Conservation (phyloP, 92 coral and sea anemone species). For the Phenganax stokvisi region DNA sequence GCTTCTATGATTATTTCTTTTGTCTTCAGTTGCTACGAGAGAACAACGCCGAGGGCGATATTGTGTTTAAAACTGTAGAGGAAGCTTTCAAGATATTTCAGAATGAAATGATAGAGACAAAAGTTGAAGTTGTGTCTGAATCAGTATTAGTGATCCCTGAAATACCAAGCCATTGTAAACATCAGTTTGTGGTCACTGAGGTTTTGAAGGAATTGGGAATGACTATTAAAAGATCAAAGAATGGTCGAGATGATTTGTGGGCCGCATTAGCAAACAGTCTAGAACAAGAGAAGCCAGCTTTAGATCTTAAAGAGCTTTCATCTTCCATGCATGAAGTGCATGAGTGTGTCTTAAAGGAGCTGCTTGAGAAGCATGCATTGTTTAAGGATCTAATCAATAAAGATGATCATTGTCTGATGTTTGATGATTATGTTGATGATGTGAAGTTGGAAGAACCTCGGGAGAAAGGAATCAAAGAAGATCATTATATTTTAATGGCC, state of each 20-base stretch:
- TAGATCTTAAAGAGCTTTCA: not conserved
- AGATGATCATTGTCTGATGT: slow-evolving; percentile 35
- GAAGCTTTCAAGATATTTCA: slow-evolving; percentile 20
- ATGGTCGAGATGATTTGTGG: slow-evolving; percentile 24
- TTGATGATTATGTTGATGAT: slow-evolving; percentile 30
- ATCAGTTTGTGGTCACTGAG: slow-evolving; percentile 22
- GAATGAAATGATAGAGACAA: slow-evolving; percentile 5
- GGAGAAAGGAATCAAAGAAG: slow-evolving; percentile 27
- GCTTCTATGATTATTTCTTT: slow-evolving; percentile 32
- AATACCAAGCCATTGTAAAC: slow-evolving; percentile 16
- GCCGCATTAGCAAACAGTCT: slow-evolving; percentile 29
- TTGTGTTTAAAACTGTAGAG: slow-evolving; percentile 23
- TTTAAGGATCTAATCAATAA: slow-evolving; percentile 36
- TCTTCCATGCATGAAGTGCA: not conserved
- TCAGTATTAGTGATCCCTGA: slow-evolving; percentile 1
- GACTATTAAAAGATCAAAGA: not conserved
- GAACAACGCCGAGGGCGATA: slow-evolving; percentile 13
- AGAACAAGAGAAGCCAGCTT: not conserved
- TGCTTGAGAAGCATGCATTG: slow-evolving; percentile 16
- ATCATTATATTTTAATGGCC: slow-evolving; percentile 37
- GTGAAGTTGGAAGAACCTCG: not conserved
- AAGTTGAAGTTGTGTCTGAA: not conserved
- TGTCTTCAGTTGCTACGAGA: slow-evolving; percentile 9
- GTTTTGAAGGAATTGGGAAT: slow-evolving; percentile 25
- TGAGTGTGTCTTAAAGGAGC: not conserved